Percentiles rank a stretch among this genome's conserved stretches.
These are phyloP conservation scores for Spicauda simplicius DNA, from an alignment of 2,888 invertebrate species.

Conservation along the genomic window DNA sequence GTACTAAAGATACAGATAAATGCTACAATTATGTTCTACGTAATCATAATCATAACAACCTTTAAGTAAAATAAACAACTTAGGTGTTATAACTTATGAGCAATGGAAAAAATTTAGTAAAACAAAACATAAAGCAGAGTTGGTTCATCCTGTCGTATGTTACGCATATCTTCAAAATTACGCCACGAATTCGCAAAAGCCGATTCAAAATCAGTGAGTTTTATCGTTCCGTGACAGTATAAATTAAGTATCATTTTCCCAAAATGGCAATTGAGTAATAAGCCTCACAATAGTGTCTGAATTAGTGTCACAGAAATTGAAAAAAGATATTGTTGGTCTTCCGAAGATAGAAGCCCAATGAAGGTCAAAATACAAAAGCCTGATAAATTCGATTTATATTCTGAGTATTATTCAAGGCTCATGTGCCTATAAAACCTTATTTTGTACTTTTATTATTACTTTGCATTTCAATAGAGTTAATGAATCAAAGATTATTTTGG, in stretches of 20 bases:
- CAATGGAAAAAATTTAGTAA: no score
- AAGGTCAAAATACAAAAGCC: conserved; percentile 16
- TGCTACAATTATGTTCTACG: no score
- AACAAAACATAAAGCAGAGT: not conserved
- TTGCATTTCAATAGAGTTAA: no score
- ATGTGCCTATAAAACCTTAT: not conserved
- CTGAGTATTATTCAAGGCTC: not conserved
- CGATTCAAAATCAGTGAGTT: conserved; percentile 2
- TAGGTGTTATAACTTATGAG: no score
- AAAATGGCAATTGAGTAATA: conserved; percentile 5
- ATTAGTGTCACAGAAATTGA: conserved; percentile 19
- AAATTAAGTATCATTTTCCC: conserved; percentile 1
- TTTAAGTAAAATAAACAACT: no score
- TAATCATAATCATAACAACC: no score
- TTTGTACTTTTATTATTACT: not conserved
- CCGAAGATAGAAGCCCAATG: conserved; percentile 15
- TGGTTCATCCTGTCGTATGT: not conserved
- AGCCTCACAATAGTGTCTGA: not conserved
- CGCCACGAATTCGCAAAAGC: not conserved
- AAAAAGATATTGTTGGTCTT: conserved; percentile 12
- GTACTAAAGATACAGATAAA: no score
- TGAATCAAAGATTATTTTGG: no score
- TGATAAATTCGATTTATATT: conserved; percentile 21
- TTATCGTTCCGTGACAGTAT: conserved; percentile 6
- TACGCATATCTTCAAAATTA: conserved; percentile 6